These are phyloP conservation scores for Neosilurus hyrtlii DNA, from an alignment of 2,797 vertebrate species.

Conservation along the genomic window DNA sequence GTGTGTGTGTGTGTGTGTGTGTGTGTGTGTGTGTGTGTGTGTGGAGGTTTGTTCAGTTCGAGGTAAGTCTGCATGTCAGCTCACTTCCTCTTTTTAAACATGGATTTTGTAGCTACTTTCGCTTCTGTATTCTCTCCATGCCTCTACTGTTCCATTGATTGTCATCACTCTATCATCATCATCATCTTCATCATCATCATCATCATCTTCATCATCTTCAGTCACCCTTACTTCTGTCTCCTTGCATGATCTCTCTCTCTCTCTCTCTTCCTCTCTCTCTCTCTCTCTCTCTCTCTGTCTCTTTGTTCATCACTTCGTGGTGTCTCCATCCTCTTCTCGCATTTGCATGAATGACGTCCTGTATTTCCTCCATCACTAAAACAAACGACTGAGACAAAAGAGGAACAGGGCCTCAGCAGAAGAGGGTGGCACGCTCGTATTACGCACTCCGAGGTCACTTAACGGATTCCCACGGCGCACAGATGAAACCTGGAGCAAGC, in stretches of 20 bases:
- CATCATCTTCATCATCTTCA: neutral
- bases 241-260: slow-evolving; percentile 35
- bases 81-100: slow-evolving; percentile 48
- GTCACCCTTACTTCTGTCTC: slow-evolving; percentile 39
- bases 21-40: slow-evolving; percentile 48
- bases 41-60: slow-evolving; percentile 49
- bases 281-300: slow-evolving; percentile 51
- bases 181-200: neutral
- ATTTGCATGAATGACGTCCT: slow-evolving; percentile 76
- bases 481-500: slow-evolving; percentile 38
- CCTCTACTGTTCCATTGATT: slow-evolving; percentile 32
- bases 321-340: slow-evolving; percentile 42
- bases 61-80: slow-evolving; percentile 52
- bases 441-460: slow-evolving; percentile 25
- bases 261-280: slow-evolving; percentile 33
- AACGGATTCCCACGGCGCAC: slow-evolving; percentile 20
- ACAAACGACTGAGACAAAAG: slow-evolving; percentile 55
- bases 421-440: slow-evolving; percentile 42
- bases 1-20: slow-evolving; percentile 35
- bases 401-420: slow-evolving; percentile 48
- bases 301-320: slow-evolving; percentile 53
- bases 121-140: slow-evolving; percentile 41
- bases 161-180: slow-evolving; percentile 23
- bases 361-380: slow-evolving; percentile 67
- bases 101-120: slow-evolving; percentile 44